phyloP scores from a whole-genome alignment of 1,140 invertebrate genomes.

The Anthonomus grandis region DNA sequence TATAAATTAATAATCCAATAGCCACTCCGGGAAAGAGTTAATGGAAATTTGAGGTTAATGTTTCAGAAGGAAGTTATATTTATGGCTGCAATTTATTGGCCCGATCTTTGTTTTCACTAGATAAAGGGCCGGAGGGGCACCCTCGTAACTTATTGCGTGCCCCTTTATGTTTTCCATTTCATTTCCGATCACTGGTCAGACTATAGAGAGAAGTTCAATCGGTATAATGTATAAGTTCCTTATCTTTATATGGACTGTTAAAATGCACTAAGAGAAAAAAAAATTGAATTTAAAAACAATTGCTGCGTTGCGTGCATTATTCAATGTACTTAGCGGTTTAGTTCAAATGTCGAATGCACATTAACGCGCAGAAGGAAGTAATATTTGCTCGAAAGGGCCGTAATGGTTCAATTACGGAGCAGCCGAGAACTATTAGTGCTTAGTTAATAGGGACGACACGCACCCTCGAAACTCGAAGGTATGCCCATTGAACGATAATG shows the following conservation, averaged over 20 bases:
- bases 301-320: too few relatives aligned
- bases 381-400: not conserved
- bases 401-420: constrained; percentile 5
- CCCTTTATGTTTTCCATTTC: constrained; percentile 20
- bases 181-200: too few relatives aligned
- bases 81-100: constrained; percentile 25
- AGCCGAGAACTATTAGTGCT: constrained; percentile 1
- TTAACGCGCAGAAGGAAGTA: too few relatives aligned
- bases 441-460: constrained; percentile 1
- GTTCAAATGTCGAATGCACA: too few relatives aligned
- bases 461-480: constrained; percentile 4
- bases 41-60: constrained; percentile 33
- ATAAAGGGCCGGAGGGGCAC: constrained; percentile 12
- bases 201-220: too few relatives aligned
- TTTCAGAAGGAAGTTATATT: constrained; percentile 27
- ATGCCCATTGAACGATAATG: constrained; percentile 2
- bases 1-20: constrained; percentile 26
- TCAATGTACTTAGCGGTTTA: too few relatives aligned
- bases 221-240: too few relatives aligned
- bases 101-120: constrained; percentile 21
- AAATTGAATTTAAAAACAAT: too few relatives aligned
- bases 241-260: too few relatives aligned
- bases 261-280: too few relatives aligned
- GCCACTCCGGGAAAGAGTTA: constrained; percentile 24
- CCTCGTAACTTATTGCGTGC: constrained; percentile 1